Evolutionary conservation across 2,888 invertebrate genomes (phyloP), one percentile per base, ranked within the genome.

Genomic region (Halocaridina rubra): DNA sequence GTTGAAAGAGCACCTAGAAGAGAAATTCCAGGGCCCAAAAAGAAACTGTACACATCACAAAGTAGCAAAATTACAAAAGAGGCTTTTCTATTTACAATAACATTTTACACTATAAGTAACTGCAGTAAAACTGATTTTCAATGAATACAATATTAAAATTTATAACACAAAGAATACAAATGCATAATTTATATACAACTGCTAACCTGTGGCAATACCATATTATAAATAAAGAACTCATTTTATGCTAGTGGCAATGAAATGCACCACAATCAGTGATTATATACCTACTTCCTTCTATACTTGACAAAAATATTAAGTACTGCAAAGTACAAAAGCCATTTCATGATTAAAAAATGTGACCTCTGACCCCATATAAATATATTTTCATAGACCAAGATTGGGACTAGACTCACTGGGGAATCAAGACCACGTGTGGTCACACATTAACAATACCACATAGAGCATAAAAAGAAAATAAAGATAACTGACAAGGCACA

Each of bases 11-110:
- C 30, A 57, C 76, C 81, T 29, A 67, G 30, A n/a, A 39, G 4
- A n/a, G n/a, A n/a, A 32, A 46, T 67, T 27, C 29, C 16, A 24
- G 27, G 67, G 33, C 79, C 30, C 46, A 22, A 81, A 72, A 27
- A 8, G 29, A 46, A 27, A 46, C 82, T 82, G 82, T 82, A 82
- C 82, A 82, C 32, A 39, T 82, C 69, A 82, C 61, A 82, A 77
- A 80, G 80, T 82, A 82, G 82, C 82, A 82, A 82, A 82, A 82
- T 82, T 82, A 82, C 82, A 82, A 82, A 82, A 82, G 81, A 81
- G 81, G 77, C 71, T 33, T 61, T 82, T 22, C 19, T 82, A 82
- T 82, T 69, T 82, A 82, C 82, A 82, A 13, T n/a, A 24, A 64
- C 46, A 46, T 2, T 46, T 71, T 19, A 77, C 71, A 69, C 19